Base-by-base conservation (phyloP, 2,888 invertebrate genomes). In the Muschampia plurimacula region DNA sequence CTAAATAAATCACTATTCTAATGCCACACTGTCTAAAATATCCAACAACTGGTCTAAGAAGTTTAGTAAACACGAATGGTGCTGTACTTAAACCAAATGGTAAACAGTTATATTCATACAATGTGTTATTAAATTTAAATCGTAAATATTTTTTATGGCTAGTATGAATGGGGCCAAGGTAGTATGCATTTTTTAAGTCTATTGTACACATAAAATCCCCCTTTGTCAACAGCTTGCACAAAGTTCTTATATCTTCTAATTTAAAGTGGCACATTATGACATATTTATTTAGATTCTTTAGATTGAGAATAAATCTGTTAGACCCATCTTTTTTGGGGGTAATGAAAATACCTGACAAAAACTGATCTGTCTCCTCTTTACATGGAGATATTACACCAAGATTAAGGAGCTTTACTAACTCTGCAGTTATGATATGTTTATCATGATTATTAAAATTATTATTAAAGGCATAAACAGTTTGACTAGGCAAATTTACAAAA, bases 11-110 rank as follows among this genome's bases (percentile, higher is more conserved):
- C 2, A 55, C 55, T 22, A 55, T 8, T 9, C 15, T 55, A 15
- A 55, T 55, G 9, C 55, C 55, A 55, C 55, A 55, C 22, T 22
- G 9, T 55, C 55, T 55, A 2, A 55, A 55, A 55, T 55, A 55
- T 22, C 55, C 55, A 22, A 55, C 55, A 55, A 55, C 55, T 55
- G 55, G 55, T 22, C 55, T 55, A 22, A 55, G 55, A 22, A 55
- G 55, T 55, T 55, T 55, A 55, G 55, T 55, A 7, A 55, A 55
- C 55, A 55, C 55, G 22, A 55, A 55, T 8, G 55, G 55, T 15
- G 55, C 55, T 55, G 55, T 55, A 55, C 55, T 55, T 55, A 55
- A 22, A 3, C 55, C 55, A 55, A 55, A 55, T 22, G 55, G 55
- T 55, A 55, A 55, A 9, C 55, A 55, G 9, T 55, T 55, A 55